Conservation (phyloP, 1,140 invertebrate genomes). For the Drosophila simulans region DNA sequence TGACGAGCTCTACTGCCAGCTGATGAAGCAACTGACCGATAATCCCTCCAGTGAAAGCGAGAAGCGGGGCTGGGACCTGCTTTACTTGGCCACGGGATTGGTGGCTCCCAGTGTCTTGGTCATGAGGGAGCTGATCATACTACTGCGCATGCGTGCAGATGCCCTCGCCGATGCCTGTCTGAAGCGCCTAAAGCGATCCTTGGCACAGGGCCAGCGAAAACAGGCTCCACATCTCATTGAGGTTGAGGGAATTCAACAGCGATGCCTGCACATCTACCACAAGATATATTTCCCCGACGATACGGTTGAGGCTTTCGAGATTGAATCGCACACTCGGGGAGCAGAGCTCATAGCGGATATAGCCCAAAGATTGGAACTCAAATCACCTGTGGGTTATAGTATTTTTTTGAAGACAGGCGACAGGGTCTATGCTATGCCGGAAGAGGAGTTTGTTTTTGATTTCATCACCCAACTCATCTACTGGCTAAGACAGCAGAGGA, state of each 20-base stretch:
- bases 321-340: slow-evolving; percentile 93
- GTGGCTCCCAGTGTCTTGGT: slow-evolving; percentile 89
- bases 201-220: slow-evolving; percentile 92
- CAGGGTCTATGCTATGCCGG: slow-evolving; percentile 95
- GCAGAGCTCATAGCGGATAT: slow-evolving; percentile 94
- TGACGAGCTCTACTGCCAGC: slow-evolving; percentile 97
- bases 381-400: slow-evolving; percentile 94
- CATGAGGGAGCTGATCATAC: slow-evolving; percentile 88
- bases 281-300: slow-evolving; percentile 97
- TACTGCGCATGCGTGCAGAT: slow-evolving; percentile 92
- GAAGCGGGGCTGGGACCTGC: slow-evolving; percentile 96
- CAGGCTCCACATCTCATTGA: slow-evolving; percentile 97
- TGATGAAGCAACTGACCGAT: slow-evolving; percentile 96
- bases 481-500: slow-evolving; percentile 93
- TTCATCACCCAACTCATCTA: slow-evolving; percentile 95
- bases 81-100: slow-evolving; percentile 95
- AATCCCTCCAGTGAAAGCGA: slow-evolving; percentile 93
- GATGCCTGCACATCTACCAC: slow-evolving; percentile 97
- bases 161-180: slow-evolving; percentile 93
- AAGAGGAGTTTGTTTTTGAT: slow-evolving; percentile 97
- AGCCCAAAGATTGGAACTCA: slow-evolving; percentile 89
- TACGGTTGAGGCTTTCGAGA: slow-evolving; percentile 92
- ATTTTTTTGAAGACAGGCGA: slow-evolving; percentile 97
- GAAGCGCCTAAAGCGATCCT: slow-evolving; percentile 91
- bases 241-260: slow-evolving; percentile 97